Conservation (phyloP, 2,797 vertebrate species). For the Anableps anableps region DNA sequence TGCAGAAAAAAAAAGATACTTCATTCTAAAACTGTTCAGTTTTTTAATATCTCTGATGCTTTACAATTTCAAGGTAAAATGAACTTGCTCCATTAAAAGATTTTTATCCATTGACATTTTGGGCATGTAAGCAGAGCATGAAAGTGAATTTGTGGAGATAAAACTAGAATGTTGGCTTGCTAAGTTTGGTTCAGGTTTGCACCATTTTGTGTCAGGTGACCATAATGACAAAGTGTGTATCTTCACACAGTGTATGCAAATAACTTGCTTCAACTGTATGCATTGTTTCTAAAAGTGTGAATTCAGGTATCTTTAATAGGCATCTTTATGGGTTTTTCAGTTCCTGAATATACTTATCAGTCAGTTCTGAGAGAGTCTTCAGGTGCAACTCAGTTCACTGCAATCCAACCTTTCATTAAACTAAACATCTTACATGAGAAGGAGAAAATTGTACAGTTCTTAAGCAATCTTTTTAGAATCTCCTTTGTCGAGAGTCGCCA, state of each 20-base stretch:
- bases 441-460: slow-evolving; percentile 34
- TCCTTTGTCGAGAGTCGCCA: slow-evolving; percentile 30
- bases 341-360: not conserved
- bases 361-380: slow-evolving; percentile 2
- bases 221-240: not conserved
- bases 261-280: not conserved
- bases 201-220: not conserved
- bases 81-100: not conserved
- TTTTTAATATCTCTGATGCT: no score
- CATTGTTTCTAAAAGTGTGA: not conserved
- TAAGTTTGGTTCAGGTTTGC: not conserved
- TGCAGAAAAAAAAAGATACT: not conserved
- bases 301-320: not conserved
- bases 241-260: not conserved
- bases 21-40: not conserved
- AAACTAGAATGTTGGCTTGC: not conserved
- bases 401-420: slow-evolving; percentile 49
- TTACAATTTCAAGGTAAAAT: not conserved
- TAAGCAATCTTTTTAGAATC: slow-evolving; percentile 15
- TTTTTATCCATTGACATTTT: not conserved
- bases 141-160: not conserved
- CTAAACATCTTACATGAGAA: slow-evolving; percentile 28
- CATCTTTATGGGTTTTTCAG: not conserved
- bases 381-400: slow-evolving; percentile 21
- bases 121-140: not conserved